Conservation (phyloP, 2,113 vertebrate species). For the Empidonax traillii region DNA sequence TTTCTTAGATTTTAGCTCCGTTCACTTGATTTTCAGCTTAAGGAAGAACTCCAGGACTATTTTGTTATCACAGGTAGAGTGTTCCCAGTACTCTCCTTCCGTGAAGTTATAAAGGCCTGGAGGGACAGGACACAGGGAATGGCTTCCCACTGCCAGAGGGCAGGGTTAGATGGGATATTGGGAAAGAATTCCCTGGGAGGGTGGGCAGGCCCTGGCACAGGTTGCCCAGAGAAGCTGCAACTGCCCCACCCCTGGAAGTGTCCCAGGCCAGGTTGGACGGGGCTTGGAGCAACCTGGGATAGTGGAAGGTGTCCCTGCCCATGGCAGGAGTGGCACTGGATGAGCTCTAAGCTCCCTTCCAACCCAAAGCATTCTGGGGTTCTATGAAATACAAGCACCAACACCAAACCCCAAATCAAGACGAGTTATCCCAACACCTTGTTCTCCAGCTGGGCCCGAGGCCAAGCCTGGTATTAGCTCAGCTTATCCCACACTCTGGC, state of each 20-base stretch:
- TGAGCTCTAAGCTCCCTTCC: background rate
- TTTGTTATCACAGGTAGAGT: background rate
- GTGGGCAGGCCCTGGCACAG: background rate
- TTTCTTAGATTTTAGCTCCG: background rate
- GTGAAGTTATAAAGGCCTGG: background rate
- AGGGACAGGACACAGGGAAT: background rate
- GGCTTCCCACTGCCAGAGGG: background rate
- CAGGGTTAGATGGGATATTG: fast-evolving
- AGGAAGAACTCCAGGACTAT: background rate
- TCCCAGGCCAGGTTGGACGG: background rate
- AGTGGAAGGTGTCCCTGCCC: background rate
- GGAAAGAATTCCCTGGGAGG: background rate
- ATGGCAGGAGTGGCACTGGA: fast-evolving
- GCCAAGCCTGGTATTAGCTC: background rate
- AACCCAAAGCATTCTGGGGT: background rate
- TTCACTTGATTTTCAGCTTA: background rate
- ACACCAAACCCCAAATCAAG: background rate
- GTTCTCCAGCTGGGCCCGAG: background rate
- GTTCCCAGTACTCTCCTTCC: background rate
- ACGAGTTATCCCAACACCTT: too few species aligned
- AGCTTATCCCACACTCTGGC: background rate
- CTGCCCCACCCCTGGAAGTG: background rate
- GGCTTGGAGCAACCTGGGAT: background rate
- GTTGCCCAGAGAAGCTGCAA: background rate
- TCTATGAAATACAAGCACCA: background rate